Evolutionary conservation across 1,140 invertebrate species (phyloP).

Genomic region (Polypedilum vanderplanki): DNA sequence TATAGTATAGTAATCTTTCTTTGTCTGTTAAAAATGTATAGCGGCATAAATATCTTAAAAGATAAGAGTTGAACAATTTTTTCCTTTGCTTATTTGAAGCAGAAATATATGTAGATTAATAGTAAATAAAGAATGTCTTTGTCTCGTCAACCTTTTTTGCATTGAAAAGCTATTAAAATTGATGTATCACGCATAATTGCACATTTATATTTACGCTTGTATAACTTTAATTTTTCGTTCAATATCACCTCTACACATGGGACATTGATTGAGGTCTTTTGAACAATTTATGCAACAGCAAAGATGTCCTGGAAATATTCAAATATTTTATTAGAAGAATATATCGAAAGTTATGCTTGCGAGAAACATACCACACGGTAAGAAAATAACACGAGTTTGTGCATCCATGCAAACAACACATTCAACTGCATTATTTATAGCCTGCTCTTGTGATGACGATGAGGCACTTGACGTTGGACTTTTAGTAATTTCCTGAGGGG

Average conservation of each 20-base stretch:
- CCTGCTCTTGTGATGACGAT: background rate
- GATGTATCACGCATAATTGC: conserved; percentile 20
- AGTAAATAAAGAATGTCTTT: conserved; percentile 11
- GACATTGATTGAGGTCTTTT: conserved; percentile 55
- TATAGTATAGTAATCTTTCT: too few relatives aligned
- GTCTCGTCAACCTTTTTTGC: background rate
- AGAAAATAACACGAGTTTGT: conserved; percentile 15
- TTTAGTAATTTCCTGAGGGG: conserved; percentile 23
- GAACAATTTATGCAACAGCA: conserved; percentile 68
- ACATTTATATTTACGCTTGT: conserved; percentile 40
- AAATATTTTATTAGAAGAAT: conserved; percentile 25
- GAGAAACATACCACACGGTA: conserved; percentile 25
- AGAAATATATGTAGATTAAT: background rate
- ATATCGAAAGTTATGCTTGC: conserved; percentile 22
- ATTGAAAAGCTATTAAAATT: conserved; percentile 2
- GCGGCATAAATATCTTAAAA: background rate
- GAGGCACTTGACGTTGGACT: conserved; percentile 29
- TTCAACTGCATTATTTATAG: conserved; percentile 44
- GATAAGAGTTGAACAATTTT: background rate
- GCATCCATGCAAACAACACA: conserved; percentile 77
- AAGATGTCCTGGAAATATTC: conserved; percentile 63
- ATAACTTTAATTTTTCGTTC: conserved; percentile 57
- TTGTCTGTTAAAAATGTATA: background rate
- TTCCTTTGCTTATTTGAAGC: background rate
- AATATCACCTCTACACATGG: conserved; percentile 66